phyloP scores from a whole-genome alignment of 2,113 vertebrate genomes.

The Oreotrochilus melanogaster region DNA sequence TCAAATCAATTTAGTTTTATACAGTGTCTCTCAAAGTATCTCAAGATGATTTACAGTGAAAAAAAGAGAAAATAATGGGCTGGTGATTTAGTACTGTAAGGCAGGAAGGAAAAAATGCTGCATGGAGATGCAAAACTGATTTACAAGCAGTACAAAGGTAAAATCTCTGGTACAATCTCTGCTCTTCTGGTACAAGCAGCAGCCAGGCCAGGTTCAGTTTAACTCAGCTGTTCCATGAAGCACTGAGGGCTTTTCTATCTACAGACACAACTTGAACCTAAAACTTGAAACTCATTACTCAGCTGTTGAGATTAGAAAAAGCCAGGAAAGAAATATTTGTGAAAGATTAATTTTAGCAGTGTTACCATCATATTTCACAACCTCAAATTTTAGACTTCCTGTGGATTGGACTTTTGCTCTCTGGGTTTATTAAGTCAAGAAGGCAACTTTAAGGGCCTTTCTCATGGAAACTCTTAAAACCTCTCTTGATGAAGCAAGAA shows the following conservation, averaged over 20 bases:
- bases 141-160: slow-evolving; percentile 18
- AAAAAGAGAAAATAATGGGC: slow-evolving; percentile 47
- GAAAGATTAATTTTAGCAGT: slow-evolving; percentile 60
- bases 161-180: background rate
- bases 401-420: slow-evolving; percentile 65
- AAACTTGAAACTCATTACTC: slow-evolving; percentile 21
- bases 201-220: background rate
- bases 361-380: slow-evolving; percentile 63
- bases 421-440: slow-evolving; percentile 46
- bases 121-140: background rate
- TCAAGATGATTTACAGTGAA: slow-evolving; percentile 62
- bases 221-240: slow-evolving; percentile 14
- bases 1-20: slow-evolving; percentile 71
- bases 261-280: slow-evolving; percentile 5
- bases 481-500: background rate
- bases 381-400: slow-evolving; percentile 68
- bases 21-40: slow-evolving; percentile 25
- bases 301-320: slow-evolving; percentile 37
- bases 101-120: slow-evolving; percentile 34
- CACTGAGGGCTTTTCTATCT: slow-evolving; percentile 4
- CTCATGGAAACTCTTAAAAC: slow-evolving; percentile 28
- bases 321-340: slow-evolving; percentile 52
- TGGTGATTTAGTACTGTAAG: slow-evolving; percentile 58
- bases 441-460: slow-evolving; percentile 49
- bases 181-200: background rate